Conservation (phyloP, 2,113 vertebrate species). For the Eira barbara region DNA sequence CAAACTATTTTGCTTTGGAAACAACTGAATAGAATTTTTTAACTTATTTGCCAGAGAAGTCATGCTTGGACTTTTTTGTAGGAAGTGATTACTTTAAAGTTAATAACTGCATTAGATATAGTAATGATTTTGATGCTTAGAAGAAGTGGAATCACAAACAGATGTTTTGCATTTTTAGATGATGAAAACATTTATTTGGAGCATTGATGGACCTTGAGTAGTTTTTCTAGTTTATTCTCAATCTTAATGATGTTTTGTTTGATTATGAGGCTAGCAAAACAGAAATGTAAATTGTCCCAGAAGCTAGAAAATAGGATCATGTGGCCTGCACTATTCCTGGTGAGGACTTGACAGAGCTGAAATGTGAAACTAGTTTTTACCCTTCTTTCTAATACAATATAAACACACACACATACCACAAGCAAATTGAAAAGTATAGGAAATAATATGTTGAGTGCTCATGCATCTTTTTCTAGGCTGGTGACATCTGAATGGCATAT, state of each 20-base stretch:
- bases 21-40: not conserved
- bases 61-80: not conserved
- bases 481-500: not conserved
- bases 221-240: conserved; percentile 1
- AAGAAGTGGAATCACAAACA: not conserved
- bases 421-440: not conserved
- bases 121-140: not conserved
- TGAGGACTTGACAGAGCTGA: not conserved
- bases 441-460: not conserved
- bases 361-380: not conserved
- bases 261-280: not conserved
- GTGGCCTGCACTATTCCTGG: not conserved
- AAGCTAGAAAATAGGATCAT: not conserved
- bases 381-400: not conserved
- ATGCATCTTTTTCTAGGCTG: not conserved
- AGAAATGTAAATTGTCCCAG: not conserved
- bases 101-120: not conserved
- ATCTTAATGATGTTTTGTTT: not conserved
- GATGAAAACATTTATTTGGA: not conserved
- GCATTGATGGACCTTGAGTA: not conserved
- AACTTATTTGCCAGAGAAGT: not conserved
- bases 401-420: not conserved
- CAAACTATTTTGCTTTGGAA: not conserved
- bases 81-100: not conserved
- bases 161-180: not conserved